A percentile compares a stretch with the other conserved stretches of the same genome.
phyloP scores from a whole-genome alignment of 2,888 invertebrate genomes.

The Athalia circularis region DNA sequence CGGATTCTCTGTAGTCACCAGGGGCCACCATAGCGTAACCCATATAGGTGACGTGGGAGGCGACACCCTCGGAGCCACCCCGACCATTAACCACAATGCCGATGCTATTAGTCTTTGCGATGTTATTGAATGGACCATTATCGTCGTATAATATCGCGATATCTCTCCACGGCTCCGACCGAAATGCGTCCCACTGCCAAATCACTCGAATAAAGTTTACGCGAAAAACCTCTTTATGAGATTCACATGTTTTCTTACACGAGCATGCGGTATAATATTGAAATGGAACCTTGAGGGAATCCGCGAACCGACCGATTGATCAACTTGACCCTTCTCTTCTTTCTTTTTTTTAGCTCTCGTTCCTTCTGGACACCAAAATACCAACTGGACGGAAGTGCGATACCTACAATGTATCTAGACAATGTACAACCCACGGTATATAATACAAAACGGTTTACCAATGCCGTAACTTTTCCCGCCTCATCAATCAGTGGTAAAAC shows the following conservation, averaged over 20 bases:
- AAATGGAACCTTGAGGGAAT: conserved; percentile 1
- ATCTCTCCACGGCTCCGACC: conserved; percentile 53
- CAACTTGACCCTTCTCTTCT: not conserved
- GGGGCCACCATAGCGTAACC: conserved; percentile 51
- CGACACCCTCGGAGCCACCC: conserved; percentile 53
- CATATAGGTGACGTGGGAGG: conserved; percentile 16
- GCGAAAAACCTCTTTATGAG: conserved; percentile 40
- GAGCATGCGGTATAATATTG: not conserved
- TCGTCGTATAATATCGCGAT: conserved; percentile 64
- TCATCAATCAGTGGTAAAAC: conserved; percentile 72
- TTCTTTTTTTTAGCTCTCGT: too few species aligned
- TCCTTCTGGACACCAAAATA: too few species aligned
- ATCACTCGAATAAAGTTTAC: conserved; percentile 39
- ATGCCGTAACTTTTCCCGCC: conserved; percentile 54
- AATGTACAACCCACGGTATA: not conserved
- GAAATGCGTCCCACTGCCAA: conserved; percentile 30
- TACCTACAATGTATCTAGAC: not conserved
- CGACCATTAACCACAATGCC: conserved; percentile 63
- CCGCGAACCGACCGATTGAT: not conserved
- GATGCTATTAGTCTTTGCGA: conserved; percentile 61
- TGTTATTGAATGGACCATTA: conserved; percentile 63
- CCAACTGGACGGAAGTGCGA: too few species aligned
- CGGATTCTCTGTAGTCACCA: conserved; percentile 34
- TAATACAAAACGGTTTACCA: conserved; percentile 21
- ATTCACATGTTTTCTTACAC: conserved; percentile 13